A percentile compares a stretch with the other conserved stretches of the same genome.
Evolutionary conservation across 2,113 vertebrate genomes (phyloP).

Genomic region (Ancistrus triradiatus): DNA sequence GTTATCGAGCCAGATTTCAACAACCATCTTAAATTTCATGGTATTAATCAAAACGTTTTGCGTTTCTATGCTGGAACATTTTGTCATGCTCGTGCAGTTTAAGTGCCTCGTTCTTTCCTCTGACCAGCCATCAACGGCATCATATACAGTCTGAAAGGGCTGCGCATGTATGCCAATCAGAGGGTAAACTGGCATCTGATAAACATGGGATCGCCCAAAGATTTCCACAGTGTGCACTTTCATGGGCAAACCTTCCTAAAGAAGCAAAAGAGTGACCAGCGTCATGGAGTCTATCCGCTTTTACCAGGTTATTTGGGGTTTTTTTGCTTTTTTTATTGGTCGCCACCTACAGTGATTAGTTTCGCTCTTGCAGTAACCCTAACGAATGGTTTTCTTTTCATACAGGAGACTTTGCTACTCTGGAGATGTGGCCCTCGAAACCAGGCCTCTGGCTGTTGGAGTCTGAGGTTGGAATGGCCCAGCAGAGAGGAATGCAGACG

Average conservation of each 20-base stretch:
- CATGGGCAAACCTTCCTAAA: conserved; percentile 89
- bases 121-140: conserved; percentile 89
- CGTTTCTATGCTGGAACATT: neutral
- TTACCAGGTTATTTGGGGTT: conserved; percentile 82
- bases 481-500: conserved; percentile 85
- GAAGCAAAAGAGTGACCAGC: conserved; percentile 70
- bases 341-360: neutral
- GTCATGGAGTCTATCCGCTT: conserved; percentile 79
- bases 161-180: conserved; percentile 85
- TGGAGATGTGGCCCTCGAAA: conserved; percentile 88
- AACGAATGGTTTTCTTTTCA: conserved; percentile 15
- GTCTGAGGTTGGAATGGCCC: conserved; percentile 81
- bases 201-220: conserved; percentile 83
- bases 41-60: conserved; percentile 60
- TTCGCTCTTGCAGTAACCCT: neutral
- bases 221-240: conserved; percentile 86
- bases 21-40: conserved; percentile 75
- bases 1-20: conserved; percentile 42
- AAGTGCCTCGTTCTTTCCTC: neutral
- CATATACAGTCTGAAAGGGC: conserved; percentile 79
- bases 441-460: conserved; percentile 89
- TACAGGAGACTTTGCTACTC: conserved; percentile 82
- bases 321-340: conserved; percentile 1
- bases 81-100: neutral
- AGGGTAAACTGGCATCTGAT: conserved; percentile 81